Evolutionary conservation across 2,113 vertebrate species (phyloP).

Genomic region (Pithys albifrons): DNA sequence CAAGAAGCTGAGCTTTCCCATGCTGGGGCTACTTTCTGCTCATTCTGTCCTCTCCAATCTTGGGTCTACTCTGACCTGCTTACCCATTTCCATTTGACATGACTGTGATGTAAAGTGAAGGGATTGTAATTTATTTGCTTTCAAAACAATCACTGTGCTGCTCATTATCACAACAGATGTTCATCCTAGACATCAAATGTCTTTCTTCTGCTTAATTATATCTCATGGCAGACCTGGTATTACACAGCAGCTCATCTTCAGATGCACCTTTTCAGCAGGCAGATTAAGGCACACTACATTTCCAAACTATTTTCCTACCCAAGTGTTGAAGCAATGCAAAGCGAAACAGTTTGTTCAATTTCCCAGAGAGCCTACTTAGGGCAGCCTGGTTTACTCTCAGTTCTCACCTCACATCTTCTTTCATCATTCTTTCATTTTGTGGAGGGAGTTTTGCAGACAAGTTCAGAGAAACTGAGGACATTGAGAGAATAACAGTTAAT

Average conservation of each 20-base stretch:
- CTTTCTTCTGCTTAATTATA: background rate
- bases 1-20: background rate
- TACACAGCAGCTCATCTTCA: background rate
- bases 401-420: background rate
- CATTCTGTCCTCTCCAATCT: background rate
- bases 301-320: background rate
- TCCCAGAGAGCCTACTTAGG: background rate
- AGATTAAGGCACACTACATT: background rate
- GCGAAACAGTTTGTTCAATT: background rate
- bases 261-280: background rate
- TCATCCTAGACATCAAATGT: background rate
- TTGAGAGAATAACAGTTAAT: background rate
- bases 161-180: background rate
- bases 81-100: background rate
- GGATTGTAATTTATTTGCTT: background rate
- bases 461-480: background rate
- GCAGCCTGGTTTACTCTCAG: background rate
- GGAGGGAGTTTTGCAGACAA: background rate
- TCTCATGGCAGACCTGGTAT: background rate
- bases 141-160: background rate
- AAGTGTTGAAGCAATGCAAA: background rate
- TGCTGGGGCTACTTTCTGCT: background rate
- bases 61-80: background rate
- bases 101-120: background rate
- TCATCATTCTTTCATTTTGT: background rate